These are phyloP conservation scores for Choristoneura rosaceana DNA, from an alignment of 2,888 invertebrate species.

Conservation along the genomic window DNA sequence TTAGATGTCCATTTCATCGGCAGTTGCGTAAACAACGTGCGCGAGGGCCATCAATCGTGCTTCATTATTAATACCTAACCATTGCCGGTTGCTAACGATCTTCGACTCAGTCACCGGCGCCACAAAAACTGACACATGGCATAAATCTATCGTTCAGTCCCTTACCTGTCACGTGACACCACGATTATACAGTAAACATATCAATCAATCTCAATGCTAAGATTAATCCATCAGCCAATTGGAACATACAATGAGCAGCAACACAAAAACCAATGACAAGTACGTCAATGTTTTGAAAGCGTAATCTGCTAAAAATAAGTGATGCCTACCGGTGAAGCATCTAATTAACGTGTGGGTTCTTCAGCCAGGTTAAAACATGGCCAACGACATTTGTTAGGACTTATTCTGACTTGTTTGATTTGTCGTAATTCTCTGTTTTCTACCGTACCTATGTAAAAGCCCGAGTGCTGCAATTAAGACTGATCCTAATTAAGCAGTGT, in stretches of 20 bases:
- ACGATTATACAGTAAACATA: constrained; percentile 72
- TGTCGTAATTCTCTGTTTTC: not conserved
- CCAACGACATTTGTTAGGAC: constrained; percentile 4
- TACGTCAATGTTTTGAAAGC: constrained; percentile 8
- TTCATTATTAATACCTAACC: constrained; percentile 52
- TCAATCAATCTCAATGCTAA: constrained; percentile 66
- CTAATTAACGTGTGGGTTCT: constrained; percentile 34
- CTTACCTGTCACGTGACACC: constrained; percentile 68
- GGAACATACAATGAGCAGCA: constrained; percentile 15
- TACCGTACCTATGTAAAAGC: too few relatives aligned
- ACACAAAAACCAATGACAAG: constrained; percentile 24
- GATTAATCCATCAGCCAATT: constrained; percentile 54
- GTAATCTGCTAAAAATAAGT: constrained; percentile 35
- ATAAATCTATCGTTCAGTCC: constrained; percentile 65
- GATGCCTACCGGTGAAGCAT: constrained; percentile 18
- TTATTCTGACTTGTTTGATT: not conserved
- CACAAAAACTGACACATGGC: constrained; percentile 59
- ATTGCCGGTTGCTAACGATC: constrained; percentile 52
- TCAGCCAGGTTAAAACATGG: constrained; percentile 16
- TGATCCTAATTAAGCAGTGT: not conserved
- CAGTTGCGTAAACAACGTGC: constrained; percentile 38
- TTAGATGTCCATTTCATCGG: constrained; percentile 16
- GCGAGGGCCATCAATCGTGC: constrained; percentile 48
- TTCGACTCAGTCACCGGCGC: constrained; percentile 55
- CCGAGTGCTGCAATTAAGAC: not conserved